Base-by-base conservation (phyloP, 2,888 invertebrate species). In the Omphaloscelis lunosa region DNA sequence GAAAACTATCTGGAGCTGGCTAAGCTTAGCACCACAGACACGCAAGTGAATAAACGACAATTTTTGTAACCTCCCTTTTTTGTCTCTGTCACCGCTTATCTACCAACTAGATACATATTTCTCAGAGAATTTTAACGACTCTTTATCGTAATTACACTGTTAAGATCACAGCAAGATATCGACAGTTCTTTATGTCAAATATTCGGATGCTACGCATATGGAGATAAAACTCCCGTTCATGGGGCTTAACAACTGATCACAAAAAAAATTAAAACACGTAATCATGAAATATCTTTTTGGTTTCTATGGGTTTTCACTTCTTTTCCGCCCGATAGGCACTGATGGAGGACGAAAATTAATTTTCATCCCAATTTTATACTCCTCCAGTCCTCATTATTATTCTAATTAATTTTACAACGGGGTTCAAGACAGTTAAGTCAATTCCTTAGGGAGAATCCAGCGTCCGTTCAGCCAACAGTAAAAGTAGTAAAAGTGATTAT, bases 341-440 rank as follows among this genome's bases (percentile, higher is more conserved):
- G 53, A n/a, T 39, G 29, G 29, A 77, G 15, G 20, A 51, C 29
- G 53, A 48, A 82, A 66, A 77, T 77, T 77, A 69, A 66, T 77
- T 66, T 53, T 17, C n/a, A 41, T 61, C 29, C 66, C 61, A 59
- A 65, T 58, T 66, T 34, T n/a, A n/a, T n/a, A n/a, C 70, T 58
- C n/a, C n/a, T n/a, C n/a, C 39, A 61, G 53, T 53, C n/a, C 53
- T 66, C 62, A 59, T 68, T 80, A 70, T 69, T 62, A 76, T 80
- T 53, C 72, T 66, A 58, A 75, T 84, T 69, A 80, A 82, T 82
- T 76, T 80, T 66, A 61, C 59, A 45, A 41, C 68, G n/a, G 39
- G 39, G 15, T 56, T 59, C 45, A 65, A 77, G 65, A 82, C 59
- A 39, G 59, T 80, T 65, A 82, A 82, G 48, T 53, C 39, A 41